Evolutionary conservation across 2,113 vertebrate genomes (phyloP).

Genomic region (Macquaria ambigua): DNA sequence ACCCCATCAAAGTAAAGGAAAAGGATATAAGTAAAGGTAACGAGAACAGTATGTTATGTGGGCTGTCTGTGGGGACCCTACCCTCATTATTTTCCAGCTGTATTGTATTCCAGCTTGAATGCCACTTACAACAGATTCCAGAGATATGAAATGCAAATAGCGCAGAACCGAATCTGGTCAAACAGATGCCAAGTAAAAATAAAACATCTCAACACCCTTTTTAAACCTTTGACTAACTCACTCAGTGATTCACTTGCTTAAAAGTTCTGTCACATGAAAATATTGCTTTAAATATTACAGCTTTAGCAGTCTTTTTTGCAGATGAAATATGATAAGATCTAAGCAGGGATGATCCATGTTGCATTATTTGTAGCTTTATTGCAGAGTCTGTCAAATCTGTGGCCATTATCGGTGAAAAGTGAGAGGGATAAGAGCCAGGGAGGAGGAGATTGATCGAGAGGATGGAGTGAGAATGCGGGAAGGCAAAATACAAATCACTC

Average conservation of each 20-base stretch:
- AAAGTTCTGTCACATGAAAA: background rate
- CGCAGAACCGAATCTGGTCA: background rate
- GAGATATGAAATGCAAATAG: background rate
- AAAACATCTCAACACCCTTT: background rate
- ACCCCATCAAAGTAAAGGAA: slow-evolving; percentile 40
- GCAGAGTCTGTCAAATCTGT: background rate
- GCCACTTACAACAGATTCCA: background rate
- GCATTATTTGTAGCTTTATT: slow-evolving; percentile 10
- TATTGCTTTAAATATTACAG: background rate
- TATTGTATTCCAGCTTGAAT: background rate
- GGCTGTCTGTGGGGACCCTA: background rate
- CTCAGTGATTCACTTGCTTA: background rate
- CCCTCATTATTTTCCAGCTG: background rate
- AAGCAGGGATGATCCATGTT: background rate
- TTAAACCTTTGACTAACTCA: background rate
- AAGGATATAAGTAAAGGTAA: background rate
- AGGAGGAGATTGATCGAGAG: slow-evolving; percentile 14
- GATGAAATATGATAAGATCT: background rate
- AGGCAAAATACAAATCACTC: slow-evolving; percentile 18
- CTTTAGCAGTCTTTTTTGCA: too few species aligned
- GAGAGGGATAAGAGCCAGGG: background rate
- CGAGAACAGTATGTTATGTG: background rate
- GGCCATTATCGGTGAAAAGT: slow-evolving; percentile 1
- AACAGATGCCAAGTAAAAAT: background rate
- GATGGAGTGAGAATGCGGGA: slow-evolving; percentile 1